Evolutionary conservation across 1,140 invertebrate species (phyloP).

Genomic region (Calephelis nemesis): DNA sequence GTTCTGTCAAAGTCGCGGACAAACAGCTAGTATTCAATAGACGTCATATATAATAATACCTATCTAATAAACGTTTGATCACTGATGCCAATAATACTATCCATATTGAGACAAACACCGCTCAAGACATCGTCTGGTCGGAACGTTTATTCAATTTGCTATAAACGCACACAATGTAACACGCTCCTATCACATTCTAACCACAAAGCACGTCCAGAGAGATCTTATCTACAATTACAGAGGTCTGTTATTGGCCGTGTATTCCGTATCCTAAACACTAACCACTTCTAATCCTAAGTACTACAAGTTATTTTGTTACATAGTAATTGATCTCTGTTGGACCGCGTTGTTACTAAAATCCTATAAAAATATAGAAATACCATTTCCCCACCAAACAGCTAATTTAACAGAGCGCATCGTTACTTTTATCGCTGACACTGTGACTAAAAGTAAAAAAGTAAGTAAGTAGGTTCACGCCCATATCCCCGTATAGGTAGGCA

Average conservation of each 20-base stretch:
- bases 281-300: constrained; percentile 26
- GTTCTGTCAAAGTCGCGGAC: too few relatives aligned
- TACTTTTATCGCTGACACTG: too few relatives aligned
- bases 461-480: too few relatives aligned
- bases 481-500: too few relatives aligned
- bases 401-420: too few relatives aligned
- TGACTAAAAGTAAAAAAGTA: too few relatives aligned
- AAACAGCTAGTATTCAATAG: too few relatives aligned
- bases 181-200: constrained; percentile 31
- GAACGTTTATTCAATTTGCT: constrained; percentile 2
- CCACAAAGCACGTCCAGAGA: constrained; percentile 31
- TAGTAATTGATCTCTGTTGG: not conserved
- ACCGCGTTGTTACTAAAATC: too few relatives aligned
- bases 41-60: too few relatives aligned
- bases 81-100: not conserved
- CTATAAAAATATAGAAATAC: too few relatives aligned
- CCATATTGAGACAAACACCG: not conserved
- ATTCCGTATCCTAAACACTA: constrained; percentile 33
- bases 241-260: constrained; percentile 34
- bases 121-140: not conserved
- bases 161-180: not conserved
- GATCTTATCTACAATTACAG: constrained; percentile 38
- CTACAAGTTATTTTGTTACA: constrained; percentile 16
- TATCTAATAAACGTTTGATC: too few relatives aligned
- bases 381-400: too few relatives aligned